Evolutionary conservation across 37 sponge, comb jelly and placozoan genomes (phyloP), one percentile per base, ranked within the genome.

Genomic region (Diacarnus erythraeanus): DNA sequence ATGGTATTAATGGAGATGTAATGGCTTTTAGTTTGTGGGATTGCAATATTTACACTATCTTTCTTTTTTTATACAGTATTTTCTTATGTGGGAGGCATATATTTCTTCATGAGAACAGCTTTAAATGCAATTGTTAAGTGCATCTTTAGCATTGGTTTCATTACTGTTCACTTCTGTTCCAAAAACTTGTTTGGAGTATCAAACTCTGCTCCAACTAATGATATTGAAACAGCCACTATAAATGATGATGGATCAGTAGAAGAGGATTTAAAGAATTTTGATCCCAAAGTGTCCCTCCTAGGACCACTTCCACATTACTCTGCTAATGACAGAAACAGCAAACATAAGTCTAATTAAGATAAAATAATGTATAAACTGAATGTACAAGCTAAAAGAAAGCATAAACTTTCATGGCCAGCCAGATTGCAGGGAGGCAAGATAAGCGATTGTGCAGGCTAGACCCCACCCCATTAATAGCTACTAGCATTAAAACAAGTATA

Each of bases 71-170:
- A n/a, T n/a, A n/a, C 76, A 79, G 79, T 80, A 38, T 80, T 80
- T 33, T 42, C 80, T 2, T 80, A 57, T 33, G 80, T 80, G 26
- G 80, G 80, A 31, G 80, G 80, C 0, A 51, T 71, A 27, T 80
- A 80, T 57, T 80, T 80, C 41, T 80, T 80, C 60, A 25, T 69
- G 38, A 38, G 71, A 8, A 71, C 80, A 10, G 44, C 29, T 57
- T 38, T 80, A 29, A 80, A 80, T 39, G 70, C 71, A 33, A 21
- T 71, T 30, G 42, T 80, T 39, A 69, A 80, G 59, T 80, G 71
- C 37, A 1, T 80, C 10, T 21, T 17, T 22, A 69, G 42, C 36
- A 42, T 66, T 8, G 3, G 41, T 17, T 43, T 27, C 37, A 25
- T 78, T 5, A 35, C 31, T 12, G 1, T 74, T 3, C 39, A 74